Evolutionary conservation across 2,113 vertebrate genomes (phyloP).

Genomic region (Oryzias melastigma): DNA sequence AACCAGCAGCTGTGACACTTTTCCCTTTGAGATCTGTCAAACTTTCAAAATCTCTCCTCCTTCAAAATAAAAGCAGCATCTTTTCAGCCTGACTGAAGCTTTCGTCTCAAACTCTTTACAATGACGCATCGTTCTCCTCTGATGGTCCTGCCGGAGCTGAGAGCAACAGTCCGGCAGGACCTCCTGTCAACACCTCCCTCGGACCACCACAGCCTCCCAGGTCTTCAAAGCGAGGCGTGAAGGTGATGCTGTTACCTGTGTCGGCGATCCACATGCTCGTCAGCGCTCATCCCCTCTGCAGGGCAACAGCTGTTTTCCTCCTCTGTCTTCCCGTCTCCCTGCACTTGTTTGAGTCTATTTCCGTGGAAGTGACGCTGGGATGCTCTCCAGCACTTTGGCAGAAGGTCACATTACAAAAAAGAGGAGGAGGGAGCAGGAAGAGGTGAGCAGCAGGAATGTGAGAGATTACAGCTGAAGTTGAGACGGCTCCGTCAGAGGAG

Average conservation of each 20-base stretch:
- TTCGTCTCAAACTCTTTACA: conserved; percentile 55
- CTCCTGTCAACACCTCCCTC: no score
- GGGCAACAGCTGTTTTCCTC: conserved; percentile 33
- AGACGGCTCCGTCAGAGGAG: conserved; percentile 1
- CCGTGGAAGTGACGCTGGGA: conserved; percentile 74
- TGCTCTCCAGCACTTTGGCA: conserved; percentile 80
- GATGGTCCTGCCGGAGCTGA: conserved; percentile 33
- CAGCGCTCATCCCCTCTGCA: conserved; percentile 64
- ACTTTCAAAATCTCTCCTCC: no score
- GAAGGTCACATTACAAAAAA: conserved; percentile 77
- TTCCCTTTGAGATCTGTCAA: no score
- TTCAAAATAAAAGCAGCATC: no score
- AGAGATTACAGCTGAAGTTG: conserved; percentile 40
- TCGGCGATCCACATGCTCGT: conserved; percentile 65
- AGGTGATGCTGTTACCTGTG: conserved; percentile 62
- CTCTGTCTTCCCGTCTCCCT: conserved; percentile 38
- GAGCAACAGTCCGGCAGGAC: conserved; percentile 48
- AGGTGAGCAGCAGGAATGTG: conserved; percentile 34
- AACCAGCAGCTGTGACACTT: no score
- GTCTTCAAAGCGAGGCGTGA: neutral
- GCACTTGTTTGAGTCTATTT: conserved; percentile 83
- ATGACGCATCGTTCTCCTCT: conserved; percentile 57
- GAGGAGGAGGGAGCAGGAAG: conserved; percentile 15
- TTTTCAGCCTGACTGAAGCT: no score
- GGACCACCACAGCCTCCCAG: no score